Base-by-base conservation (phyloP, 2,888 invertebrate species). In the Pheosia tremula region DNA sequence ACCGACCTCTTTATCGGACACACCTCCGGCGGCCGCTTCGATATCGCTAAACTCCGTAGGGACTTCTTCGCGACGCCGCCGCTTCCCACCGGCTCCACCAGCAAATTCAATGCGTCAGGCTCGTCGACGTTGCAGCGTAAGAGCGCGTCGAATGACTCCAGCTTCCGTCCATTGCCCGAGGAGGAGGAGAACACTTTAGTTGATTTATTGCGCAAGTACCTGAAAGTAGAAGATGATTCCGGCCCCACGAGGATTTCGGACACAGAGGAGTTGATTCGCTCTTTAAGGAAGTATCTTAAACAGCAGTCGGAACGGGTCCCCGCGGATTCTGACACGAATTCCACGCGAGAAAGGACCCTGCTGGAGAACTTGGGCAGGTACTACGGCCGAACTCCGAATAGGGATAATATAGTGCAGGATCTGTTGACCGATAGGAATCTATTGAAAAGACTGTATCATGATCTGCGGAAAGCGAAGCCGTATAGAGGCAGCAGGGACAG, bases 361-460 rank as follows among this genome's bases (percentile, higher is more conserved):
- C 86, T 95, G 62, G 96, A 96, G 73, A 96, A 96, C 7, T 88
- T 96, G 13, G 94, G 95, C 72, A 93, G 96, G 67, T 96, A 96
- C 79, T 96, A 96, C 81, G 94, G 95, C 68, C 95, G 95, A 71
- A 95, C 95, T 11, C 91, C 95, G 0, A 96, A 95, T 77, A 93
- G 96, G 62, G 96, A 97, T 68, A 95, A 94, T 83, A 95, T 97
- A 62, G 96, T 97, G 72, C 96, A 96, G 59, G 96, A 96, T 77
- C 92, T 97, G 58, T 87, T 97, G 59, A 96, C 96, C 9, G 96
- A 97, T 83, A 94, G 97, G 75, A 96, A 95, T 78, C 92, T 96
- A 39, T 89, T 97, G 59, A 97, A 96, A 84, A 96, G 95, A 83
- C 89, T 96, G 43, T 96, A 96, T 80, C 96, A 96, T 81, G 96